phyloP scores from a whole-genome alignment of 2,888 invertebrate species.

The Cataglyphis altisquamis region DNA sequence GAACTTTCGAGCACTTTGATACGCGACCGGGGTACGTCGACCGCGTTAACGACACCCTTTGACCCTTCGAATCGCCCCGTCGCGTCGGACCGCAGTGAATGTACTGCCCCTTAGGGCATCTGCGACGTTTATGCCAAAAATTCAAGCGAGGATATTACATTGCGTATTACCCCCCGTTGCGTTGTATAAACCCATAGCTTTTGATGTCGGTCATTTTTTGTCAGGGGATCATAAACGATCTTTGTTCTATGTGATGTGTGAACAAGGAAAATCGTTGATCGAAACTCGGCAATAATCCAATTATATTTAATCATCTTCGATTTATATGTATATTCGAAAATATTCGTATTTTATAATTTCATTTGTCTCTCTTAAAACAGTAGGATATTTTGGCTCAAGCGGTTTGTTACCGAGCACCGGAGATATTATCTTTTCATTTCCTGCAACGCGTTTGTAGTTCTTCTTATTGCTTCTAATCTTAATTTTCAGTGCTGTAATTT shows the following conservation, averaged over 20 bases:
- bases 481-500: slow-evolving; percentile 41
- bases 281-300: neutral
- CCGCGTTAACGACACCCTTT: slow-evolving; percentile 51
- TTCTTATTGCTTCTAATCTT: slow-evolving; percentile 43
- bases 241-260: neutral
- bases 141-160: slow-evolving; percentile 39
- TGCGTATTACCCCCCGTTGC: slow-evolving; percentile 27
- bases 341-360: neutral
- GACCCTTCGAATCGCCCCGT: slow-evolving; percentile 40
- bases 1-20: slow-evolving; percentile 57
- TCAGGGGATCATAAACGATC: slow-evolving; percentile 1
- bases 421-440: slow-evolving; percentile 46
- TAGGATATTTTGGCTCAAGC: neutral
- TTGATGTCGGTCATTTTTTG: slow-evolving; percentile 37
- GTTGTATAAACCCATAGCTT: slow-evolving; percentile 24
- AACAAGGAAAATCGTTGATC: slow-evolving; percentile 28
- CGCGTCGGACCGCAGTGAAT: slow-evolving; percentile 15
- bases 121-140: slow-evolving; percentile 46
- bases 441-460: slow-evolving; percentile 25
- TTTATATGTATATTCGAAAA: neutral
- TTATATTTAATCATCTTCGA: neutral
- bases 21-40: slow-evolving; percentile 49
- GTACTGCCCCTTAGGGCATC: slow-evolving; percentile 37
- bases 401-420: neutral
- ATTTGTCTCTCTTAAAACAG: neutral